These are phyloP conservation scores for Mus minutoides DNA, from an alignment of 2,797 vertebrate genomes.

Conservation along the genomic window DNA sequence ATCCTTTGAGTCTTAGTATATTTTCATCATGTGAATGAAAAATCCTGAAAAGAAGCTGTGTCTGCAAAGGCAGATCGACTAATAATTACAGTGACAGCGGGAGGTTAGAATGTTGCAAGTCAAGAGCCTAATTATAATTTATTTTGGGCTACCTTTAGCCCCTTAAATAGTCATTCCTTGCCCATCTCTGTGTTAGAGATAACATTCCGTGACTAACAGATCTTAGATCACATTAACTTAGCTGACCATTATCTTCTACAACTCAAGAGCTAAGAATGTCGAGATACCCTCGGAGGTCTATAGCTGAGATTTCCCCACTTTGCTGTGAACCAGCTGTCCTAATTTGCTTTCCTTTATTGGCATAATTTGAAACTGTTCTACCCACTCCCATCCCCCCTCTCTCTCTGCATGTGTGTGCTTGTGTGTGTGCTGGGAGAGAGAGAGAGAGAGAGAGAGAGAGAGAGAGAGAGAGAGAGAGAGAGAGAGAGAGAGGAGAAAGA, in stretches of 20 bases:
- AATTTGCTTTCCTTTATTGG: background rate
- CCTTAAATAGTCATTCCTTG: background rate
- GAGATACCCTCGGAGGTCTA: background rate
- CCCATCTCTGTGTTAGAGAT: background rate
- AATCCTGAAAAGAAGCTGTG: background rate
- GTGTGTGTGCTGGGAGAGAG: background rate
- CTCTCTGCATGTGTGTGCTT: too few species aligned
- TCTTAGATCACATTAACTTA: background rate
- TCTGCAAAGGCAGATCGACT: background rate
- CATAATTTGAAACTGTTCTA: background rate
- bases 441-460: too few species aligned
- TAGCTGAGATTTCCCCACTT: background rate
- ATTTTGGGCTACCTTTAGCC: background rate
- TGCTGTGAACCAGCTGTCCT: background rate
- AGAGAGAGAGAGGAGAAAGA: background rate
- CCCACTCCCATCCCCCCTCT: background rate
- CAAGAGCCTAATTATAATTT: background rate
- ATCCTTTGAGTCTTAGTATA: background rate
- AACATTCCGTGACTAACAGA: background rate
- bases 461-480: background rate
- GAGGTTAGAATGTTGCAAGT: background rate
- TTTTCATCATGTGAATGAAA: background rate
- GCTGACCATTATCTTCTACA: background rate
- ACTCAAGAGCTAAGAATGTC: background rate
- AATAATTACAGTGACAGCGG: background rate